Evolutionary conservation across 2,113 vertebrate genomes (phyloP), one percentile per base, ranked within the genome.

Genomic region (Micronisus gabar): DNA sequence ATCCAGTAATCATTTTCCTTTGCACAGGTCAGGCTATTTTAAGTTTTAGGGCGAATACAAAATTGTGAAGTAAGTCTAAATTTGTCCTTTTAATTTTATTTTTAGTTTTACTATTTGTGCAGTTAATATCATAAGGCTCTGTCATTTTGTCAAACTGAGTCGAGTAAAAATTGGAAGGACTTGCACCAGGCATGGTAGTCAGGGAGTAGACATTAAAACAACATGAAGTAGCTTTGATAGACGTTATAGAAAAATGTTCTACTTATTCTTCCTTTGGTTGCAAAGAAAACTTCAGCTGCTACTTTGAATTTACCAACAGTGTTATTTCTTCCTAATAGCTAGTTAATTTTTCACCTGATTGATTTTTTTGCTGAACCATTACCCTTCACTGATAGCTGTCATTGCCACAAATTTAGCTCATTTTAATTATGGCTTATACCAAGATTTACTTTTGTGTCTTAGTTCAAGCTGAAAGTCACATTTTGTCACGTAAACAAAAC

Each of bases 271-370:
- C n/a, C 10, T 86, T 92, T 80, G 27, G 19, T 66, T 81, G 50
- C 56, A 47, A 62, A 50, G 53, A 75, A 86, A 73, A 62, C 38
- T 87, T 84, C 26, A 66, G 4, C 48, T 73, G 40, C 23, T 92
- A 20, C 41, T 96, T 91, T 94, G 45, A 61, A 91, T 87, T 86
- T 86, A 48, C 34, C n/a, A 76, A 4, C 43, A 86, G 84, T 75
- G 30, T 25, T 75, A 81, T 70, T 97, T 94, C 45, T 78, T 83
- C 55, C 58, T 93, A 82, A 94, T 86, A 93, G 20, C 79, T 86
- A 59, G 59, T 92, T 97, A 94, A 79, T 93, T 97, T 96, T 97
- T 97, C 41, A 95, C 59, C 38, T 45, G 86, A 96, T 89, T 95
- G 65, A 82, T 92, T 96, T 95, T 97, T 92, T 91, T 93, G 1